Percentiles rank a stretch among this genome's conserved stretches.
Conservation (phyloP, 2,113 vertebrate genomes). For the Todiramphus chloris region DNA sequence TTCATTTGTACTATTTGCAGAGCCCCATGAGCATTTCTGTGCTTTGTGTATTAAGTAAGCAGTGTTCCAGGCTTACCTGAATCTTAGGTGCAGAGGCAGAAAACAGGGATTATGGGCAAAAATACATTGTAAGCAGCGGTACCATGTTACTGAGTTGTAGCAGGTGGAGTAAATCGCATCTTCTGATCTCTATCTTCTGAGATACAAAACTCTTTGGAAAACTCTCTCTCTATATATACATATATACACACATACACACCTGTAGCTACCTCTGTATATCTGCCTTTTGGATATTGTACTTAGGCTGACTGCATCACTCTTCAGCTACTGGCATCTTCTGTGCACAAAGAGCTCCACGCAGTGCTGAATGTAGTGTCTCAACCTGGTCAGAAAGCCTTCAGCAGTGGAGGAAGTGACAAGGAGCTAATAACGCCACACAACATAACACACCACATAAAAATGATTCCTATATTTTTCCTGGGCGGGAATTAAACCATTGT, state of each 20-base stretch:
- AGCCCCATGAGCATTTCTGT: not conserved
- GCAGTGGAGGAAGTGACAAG: not conserved
- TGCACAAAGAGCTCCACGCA: not conserved
- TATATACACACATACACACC: too few species aligned
- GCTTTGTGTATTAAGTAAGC: not conserved
- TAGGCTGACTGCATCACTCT: not conserved
- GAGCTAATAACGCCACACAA: too few species aligned
- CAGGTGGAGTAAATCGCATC: not conserved
- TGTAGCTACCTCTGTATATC: not conserved
- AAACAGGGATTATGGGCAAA: not conserved
- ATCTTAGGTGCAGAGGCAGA: not conserved
- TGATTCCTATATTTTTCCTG: fast-evolving
- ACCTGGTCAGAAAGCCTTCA: not conserved
- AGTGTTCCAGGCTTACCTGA: not conserved
- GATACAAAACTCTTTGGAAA: not conserved
- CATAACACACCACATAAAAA: not conserved
- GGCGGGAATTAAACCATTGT: not conserved
- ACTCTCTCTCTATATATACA: too few species aligned
- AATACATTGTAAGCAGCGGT: not conserved
- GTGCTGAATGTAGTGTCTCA: not conserved
- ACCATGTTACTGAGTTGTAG: not conserved
- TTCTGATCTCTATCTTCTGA: not conserved
- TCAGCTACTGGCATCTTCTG: not conserved
- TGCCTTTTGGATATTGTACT: not conserved
- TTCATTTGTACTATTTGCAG: not conserved